Percentiles rank a stretch among this genome's conserved stretches.
Conservation (phyloP, 1,140 invertebrate species). For the Steinernema khuongi region DNA sequence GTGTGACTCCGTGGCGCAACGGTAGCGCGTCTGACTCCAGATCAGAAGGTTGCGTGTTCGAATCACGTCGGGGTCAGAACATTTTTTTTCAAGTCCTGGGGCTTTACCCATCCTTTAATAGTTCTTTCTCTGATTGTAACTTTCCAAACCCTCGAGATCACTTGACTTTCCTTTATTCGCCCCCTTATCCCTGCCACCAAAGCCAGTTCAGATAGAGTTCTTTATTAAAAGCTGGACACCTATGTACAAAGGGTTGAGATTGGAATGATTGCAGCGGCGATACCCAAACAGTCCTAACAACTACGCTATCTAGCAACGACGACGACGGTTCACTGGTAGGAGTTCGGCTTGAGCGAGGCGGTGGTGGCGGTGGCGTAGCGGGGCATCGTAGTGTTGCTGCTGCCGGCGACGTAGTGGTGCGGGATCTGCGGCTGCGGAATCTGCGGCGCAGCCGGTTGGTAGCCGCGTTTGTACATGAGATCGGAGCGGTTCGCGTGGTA, state of each 20-base stretch:
- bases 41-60: too few species aligned
- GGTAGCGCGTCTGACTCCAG: too few species aligned
- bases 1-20: too few species aligned
- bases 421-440: constrained; percentile 29
- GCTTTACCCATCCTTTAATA: too few species aligned
- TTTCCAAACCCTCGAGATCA: too few species aligned
- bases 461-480: constrained; percentile 30
- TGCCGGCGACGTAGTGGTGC: neutral
- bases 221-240: neutral
- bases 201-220: too few species aligned
- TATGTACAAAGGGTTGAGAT: neutral
- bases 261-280: neutral
- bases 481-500: constrained; percentile 10
- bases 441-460: constrained; percentile 33
- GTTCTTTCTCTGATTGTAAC: too few species aligned
- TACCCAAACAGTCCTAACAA: neutral
- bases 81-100: too few species aligned
- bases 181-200: too few species aligned
- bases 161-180: too few species aligned
- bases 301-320: neutral
- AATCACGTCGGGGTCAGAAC: too few species aligned
- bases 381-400: neutral
- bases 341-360: constrained; percentile 2
- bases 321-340: neutral
- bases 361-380: neutral